Evolutionary conservation across 2,797 vertebrate species (phyloP).

Genomic region (Ambastaia sidthimunki): DNA sequence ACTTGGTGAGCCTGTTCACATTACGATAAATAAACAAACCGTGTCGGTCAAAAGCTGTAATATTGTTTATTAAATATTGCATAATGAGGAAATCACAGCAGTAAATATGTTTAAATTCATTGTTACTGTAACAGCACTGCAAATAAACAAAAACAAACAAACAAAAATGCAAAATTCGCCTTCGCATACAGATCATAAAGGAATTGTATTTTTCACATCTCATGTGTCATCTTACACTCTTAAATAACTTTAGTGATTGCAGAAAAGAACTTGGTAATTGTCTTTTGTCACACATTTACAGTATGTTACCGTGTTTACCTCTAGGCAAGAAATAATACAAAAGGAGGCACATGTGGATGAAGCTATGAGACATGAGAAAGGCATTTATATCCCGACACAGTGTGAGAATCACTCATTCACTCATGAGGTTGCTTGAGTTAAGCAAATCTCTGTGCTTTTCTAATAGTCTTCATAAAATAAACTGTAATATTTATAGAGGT

Average conservation of each 20-base stretch:
- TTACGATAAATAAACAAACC: conserved; percentile 4
- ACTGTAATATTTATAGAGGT: conserved; percentile 75
- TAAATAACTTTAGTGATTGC: conserved; percentile 69
- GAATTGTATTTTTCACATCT: conserved; percentile 72
- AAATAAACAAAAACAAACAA: conserved; percentile 90
- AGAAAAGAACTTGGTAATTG: conserved; percentile 69
- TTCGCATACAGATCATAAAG: conserved; percentile 75
- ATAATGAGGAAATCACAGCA: conserved; percentile 89
- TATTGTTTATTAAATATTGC: conserved; percentile 95
- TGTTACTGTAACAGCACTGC: conserved; percentile 90
- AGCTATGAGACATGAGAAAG: conserved; percentile 78
- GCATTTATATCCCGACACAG: conserved; percentile 78
- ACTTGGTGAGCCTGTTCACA: no score
- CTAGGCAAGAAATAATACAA: conserved; percentile 56
- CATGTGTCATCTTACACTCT: conserved; percentile 82
- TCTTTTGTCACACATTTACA: conserved; percentile 66
- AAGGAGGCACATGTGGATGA: conserved; percentile 77
- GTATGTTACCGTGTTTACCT: conserved; percentile 69
- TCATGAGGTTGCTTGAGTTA: conserved; percentile 79
- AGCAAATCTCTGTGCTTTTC: conserved; percentile 81
- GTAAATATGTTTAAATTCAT: conserved; percentile 85
- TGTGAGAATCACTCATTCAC: conserved; percentile 72
- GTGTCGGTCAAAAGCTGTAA: conserved; percentile 62
- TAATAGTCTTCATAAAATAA: conserved; percentile 85
- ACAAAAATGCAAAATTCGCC: conserved; percentile 76